phyloP scores from a whole-genome alignment of 2,797 vertebrate genomes.

The Coracias cyanogaster region DNA sequence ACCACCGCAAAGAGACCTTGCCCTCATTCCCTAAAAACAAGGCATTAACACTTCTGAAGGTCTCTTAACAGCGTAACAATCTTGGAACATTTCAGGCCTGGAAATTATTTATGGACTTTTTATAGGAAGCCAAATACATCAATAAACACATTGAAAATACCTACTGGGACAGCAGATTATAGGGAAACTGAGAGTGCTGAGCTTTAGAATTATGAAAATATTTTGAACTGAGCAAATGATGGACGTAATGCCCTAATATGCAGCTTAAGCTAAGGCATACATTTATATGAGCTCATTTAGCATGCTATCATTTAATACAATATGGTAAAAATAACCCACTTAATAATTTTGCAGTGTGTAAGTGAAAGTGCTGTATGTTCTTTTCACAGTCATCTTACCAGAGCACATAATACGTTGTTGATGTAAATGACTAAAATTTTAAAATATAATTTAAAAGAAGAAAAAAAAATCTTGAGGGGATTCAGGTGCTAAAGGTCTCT shows the following conservation, averaged over 20 bases:
- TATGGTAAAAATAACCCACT: not conserved
- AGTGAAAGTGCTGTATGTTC: not conserved
- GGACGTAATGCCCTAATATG: not conserved
- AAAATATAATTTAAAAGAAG: not conserved
- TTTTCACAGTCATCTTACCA: not conserved
- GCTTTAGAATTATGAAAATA: not conserved
- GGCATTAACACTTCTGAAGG: not conserved
- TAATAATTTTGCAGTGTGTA: not conserved
- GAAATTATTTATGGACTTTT: slow-evolving; percentile 28
- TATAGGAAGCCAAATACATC: slow-evolving; percentile 1
- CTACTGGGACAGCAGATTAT: not conserved
- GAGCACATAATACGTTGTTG: not conserved
- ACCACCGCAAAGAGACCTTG: not conserved
- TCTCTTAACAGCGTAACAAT: not conserved
- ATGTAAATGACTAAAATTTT: not conserved
- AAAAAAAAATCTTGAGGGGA: not conserved
- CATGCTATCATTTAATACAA: not conserved
- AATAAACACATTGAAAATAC: not conserved
- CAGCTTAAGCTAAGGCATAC: not conserved
- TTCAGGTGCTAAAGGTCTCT: not conserved
- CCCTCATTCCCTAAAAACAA: not conserved
- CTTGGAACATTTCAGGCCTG: not conserved
- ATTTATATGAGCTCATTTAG: not conserved
- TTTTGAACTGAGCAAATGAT: not conserved
- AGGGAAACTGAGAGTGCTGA: not conserved